Base-by-base conservation (phyloP, 2,113 vertebrate species). In the Salvelinus alpinus region DNA sequence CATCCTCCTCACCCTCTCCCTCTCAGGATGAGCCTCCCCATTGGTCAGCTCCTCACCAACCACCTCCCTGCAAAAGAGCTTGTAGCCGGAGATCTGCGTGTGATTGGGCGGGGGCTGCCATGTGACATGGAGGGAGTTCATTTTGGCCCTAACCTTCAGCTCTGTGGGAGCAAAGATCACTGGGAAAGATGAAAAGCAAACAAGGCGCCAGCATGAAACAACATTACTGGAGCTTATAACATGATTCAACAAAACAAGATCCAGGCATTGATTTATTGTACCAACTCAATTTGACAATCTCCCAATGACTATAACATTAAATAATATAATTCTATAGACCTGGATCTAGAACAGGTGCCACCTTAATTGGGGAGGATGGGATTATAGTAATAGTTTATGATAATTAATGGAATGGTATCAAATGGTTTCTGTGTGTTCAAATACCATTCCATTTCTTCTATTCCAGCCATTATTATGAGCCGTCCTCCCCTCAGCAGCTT, bases 41-140 rank as follows among this genome's bases (percentile, higher is more conserved):
- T 88, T 90, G 6, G 88, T 85, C 4, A 81, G 72, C 34, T 94
- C 93, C 5, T 95, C 94, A 0, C 84, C 54, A 25, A 92, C 93
- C 75, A 94, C 92, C 76, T 96, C 95, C 76, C 91, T 89, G 88
- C 95, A 99, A 84, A 95, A 95, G 25, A 99, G 92, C 77, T 97
- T 97, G 90, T 97, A 99, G 73, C 98, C 96, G 24, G 96, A 96
- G 85, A 97, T 93, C 90, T 95, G 93, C 7, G 95, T 94, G 11
- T 96, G 95, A 88, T 96, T 96, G 74, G 95, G 94, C 22, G 97
- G 96, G 0, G 96, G 94, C 77, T 97, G 96, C 97, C 98, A 99
- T 0, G 94, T 96, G 78, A 98, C 93, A 13, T 96, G 91, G 24
- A 99, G 94, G 8, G 96, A 97, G 73, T 94, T 94, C 90, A 93